Conservation (phyloP, 2,113 vertebrate genomes). For the Takifugu bimaculatus region DNA sequence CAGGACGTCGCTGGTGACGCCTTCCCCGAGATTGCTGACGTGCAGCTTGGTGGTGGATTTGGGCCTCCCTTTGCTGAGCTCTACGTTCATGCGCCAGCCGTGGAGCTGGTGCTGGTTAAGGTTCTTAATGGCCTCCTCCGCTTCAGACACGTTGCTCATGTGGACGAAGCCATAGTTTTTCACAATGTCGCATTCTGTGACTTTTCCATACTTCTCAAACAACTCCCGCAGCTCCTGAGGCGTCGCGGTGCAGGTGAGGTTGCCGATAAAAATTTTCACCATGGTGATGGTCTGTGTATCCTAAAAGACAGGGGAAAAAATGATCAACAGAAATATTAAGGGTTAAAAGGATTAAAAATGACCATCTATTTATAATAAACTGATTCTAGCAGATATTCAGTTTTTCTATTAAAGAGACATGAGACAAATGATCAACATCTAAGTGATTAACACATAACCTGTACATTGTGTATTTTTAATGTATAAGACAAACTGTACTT, state of each 20-base stretch:
- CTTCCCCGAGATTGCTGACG: conserved; percentile 84
- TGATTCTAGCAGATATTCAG: too few species aligned
- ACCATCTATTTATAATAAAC: too few species aligned
- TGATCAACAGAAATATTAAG: neutral
- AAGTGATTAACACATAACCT: too few species aligned
- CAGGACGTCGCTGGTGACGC: conserved; percentile 82
- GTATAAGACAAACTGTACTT: too few species aligned
- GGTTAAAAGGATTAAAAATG: too few species aligned
- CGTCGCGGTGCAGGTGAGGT: conserved; percentile 85
- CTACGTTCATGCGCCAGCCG: conserved; percentile 89
- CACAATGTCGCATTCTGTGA: conserved; percentile 91
- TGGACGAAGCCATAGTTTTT: conserved; percentile 96
- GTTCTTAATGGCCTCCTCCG: conserved; percentile 87
- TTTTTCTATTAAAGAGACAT: too few species aligned
- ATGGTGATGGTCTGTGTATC: conserved; percentile 64
- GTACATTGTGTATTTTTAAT: too few species aligned
- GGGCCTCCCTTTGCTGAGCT: conserved; percentile 87
- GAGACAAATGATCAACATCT: too few species aligned
- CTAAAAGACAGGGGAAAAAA: conserved; percentile 29
- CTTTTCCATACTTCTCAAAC: conserved; percentile 89
- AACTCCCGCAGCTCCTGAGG: conserved; percentile 84
- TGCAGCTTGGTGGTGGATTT: conserved; percentile 92
- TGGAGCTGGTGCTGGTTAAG: conserved; percentile 88
- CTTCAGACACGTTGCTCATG: conserved; percentile 82
- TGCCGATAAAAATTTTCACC: conserved; percentile 97